Evolutionary conservation across 2,888 invertebrate genomes (phyloP), one percentile per base, ranked within the genome.

Genomic region (Listrodromus nycthemerus): DNA sequence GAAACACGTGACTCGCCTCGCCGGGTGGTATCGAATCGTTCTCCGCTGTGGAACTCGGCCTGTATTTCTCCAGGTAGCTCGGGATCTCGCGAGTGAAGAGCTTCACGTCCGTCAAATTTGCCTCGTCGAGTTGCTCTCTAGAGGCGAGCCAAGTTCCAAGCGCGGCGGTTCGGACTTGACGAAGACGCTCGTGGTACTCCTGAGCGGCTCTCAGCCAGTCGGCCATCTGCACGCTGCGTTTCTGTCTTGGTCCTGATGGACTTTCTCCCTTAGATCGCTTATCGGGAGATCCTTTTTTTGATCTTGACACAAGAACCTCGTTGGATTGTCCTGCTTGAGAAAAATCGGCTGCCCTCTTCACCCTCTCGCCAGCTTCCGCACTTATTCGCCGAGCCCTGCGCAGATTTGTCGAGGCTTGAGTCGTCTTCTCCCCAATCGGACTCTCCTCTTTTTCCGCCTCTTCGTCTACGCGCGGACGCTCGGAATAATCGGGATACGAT

Each of bases 141-240:
- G 85, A 76, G 24, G 84, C 77, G 8, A 85, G 52, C 85, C 85
- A 85, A 52, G 84, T 85, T 50, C 78, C 82, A n/a, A 84, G n/a
- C 10, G 85, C 85, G 8, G 85, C 41, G 41, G 41, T 41, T 41
- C 41, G 41, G 13, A 41, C 41, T 41, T 41, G 41, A 0, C 55
- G 83, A 27, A 85, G 80, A 74, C 77, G 71, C 21, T 85, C 83
- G 73, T 85, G 80, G 45, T 85, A 85, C 33, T 85, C 85, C 21
- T 81, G 74, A 0, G 85, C 85, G 5, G 74, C 83, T 55, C 82
- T 58, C 24, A 85, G 24, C 81, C 84, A 85, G 63, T 85, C 85
- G 19, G 74, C 76, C 79, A 85, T 82, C 13, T 45, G 78, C 13
- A 85, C 84, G 37, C 75, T 41, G 16, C 85, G 84, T 65, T 8